A percentile compares a stretch with the other conserved stretches of the same genome.
These are phyloP conservation scores for Panulirus ornatus DNA, from an alignment of 1,140 invertebrate genomes.

Conservation along the genomic window DNA sequence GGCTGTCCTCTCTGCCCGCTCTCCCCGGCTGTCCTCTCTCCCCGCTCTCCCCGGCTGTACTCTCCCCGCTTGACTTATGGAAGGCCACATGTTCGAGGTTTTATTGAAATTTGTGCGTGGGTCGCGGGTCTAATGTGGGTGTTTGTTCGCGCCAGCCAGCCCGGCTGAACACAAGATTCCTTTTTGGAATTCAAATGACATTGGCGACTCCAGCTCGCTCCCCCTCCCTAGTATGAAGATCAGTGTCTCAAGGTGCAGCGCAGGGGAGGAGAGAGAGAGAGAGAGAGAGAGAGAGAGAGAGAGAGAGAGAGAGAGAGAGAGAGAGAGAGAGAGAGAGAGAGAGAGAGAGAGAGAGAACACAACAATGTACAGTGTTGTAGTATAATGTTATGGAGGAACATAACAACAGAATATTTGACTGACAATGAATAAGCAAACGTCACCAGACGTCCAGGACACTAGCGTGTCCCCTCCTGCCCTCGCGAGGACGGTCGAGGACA, in stretches of 20 bases:
- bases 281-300: neutral
- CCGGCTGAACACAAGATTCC: neutral
- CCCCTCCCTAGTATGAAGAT: neutral
- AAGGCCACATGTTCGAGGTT: slow-evolving; percentile 29
- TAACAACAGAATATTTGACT: too few relatives aligned
- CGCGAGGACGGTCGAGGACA: too few relatives aligned
- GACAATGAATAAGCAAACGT: too few relatives aligned
- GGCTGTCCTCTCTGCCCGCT: too few relatives aligned
- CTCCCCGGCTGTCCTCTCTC: neutral
- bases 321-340: neutral
- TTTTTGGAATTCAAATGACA: slow-evolving; percentile 46
- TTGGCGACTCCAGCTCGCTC: neutral
- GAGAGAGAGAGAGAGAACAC: neutral
- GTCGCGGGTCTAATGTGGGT: slow-evolving; percentile 17
- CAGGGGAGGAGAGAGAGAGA: neutral
- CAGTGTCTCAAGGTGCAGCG: neutral
- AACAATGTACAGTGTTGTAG: too few relatives aligned
- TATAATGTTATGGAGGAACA: too few relatives aligned
- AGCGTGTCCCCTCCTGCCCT: too few relatives aligned
- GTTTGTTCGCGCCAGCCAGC: slow-evolving; percentile 24
- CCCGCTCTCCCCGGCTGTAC: neutral
- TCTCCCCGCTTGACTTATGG: slow-evolving; percentile 29
- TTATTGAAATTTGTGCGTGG: slow-evolving; percentile 30
- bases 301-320: neutral
- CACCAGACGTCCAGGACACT: too few relatives aligned